Conservation (phyloP, 2,113 vertebrate species). For the Dasypus novemcinctus region DNA sequence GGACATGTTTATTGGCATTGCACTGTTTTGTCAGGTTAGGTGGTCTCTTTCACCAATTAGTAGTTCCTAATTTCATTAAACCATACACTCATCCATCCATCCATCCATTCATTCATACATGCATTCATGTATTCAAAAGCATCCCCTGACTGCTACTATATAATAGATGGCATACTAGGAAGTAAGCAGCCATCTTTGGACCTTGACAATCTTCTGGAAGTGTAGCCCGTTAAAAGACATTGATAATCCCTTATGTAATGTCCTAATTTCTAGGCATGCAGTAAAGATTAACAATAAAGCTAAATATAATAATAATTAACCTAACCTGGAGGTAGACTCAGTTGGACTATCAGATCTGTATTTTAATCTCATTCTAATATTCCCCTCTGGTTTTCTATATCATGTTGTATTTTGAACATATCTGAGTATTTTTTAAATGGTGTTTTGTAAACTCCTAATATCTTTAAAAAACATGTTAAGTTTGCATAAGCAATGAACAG, state of each 20-base stretch:
- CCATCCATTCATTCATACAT: too few species aligned
- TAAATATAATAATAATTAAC: not conserved
- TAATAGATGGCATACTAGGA: not conserved
- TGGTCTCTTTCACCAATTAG: not conserved
- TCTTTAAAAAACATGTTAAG: not conserved
- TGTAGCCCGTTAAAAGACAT: not conserved
- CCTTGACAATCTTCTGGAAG: not conserved
- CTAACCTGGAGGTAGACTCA: not conserved
- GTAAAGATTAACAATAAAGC: not conserved
- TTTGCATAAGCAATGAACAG: not conserved
- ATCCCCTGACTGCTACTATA: not conserved
- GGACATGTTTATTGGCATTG: too few species aligned
- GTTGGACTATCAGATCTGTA: not conserved
- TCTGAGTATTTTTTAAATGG: not conserved
- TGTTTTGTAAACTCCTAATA: not conserved
- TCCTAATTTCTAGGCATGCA: not conserved
- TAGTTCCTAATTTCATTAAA: not conserved
- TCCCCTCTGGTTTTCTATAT: not conserved
- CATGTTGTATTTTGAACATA: not conserved
- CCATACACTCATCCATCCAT: not conserved
- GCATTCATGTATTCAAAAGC: not conserved
- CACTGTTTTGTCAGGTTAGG: not conserved
- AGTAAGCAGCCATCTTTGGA: not conserved
- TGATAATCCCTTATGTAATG: not conserved
- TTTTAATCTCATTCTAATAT: not conserved